Percentiles rank a stretch among this genome's conserved stretches.
phyloP scores from a whole-genome alignment of 1,140 invertebrate genomes.

The Geopemphigus sp. region DNA sequence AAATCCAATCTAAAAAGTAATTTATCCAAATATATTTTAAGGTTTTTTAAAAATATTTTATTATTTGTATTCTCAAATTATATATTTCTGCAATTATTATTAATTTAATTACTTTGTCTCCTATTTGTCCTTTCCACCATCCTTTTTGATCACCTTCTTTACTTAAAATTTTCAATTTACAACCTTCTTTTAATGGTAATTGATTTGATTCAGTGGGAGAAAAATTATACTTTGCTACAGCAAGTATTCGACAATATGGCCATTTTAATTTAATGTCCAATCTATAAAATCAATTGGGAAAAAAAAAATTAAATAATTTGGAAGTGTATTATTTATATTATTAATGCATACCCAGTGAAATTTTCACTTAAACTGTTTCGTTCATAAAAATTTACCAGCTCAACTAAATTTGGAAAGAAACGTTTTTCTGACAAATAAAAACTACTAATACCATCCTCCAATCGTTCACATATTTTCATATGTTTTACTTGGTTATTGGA shows the following conservation, averaged over 20 bases:
- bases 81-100: conserved; percentile 4
- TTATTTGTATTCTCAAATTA: too few relatives aligned
- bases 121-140: conserved; percentile 77
- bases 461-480: conserved; percentile 78
- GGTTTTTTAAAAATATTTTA: not conserved
- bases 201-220: conserved; percentile 72
- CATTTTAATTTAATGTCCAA: conserved; percentile 71
- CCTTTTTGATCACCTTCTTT: conserved; percentile 76
- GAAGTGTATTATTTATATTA: too few relatives aligned
- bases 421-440: conserved; percentile 86
- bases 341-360: conserved; percentile 70
- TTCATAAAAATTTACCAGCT: conserved; percentile 87
- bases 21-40: conserved; percentile 21
- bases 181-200: conserved; percentile 72
- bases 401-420: conserved; percentile 84
- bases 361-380: conserved; percentile 83
- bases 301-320: not conserved
- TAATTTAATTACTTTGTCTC: conserved; percentile 59
- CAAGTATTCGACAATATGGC: conserved; percentile 72
- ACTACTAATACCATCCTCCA: conserved; percentile 60
- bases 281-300: conserved; percentile 56
- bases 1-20: conserved; percentile 60
- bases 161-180: conserved; percentile 72
- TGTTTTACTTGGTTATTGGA: conserved; percentile 83
- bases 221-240: conserved; percentile 74